Evolutionary conservation across 2,113 vertebrate genomes (phyloP).

Genomic region (Anarrhichthys ocellatus): DNA sequence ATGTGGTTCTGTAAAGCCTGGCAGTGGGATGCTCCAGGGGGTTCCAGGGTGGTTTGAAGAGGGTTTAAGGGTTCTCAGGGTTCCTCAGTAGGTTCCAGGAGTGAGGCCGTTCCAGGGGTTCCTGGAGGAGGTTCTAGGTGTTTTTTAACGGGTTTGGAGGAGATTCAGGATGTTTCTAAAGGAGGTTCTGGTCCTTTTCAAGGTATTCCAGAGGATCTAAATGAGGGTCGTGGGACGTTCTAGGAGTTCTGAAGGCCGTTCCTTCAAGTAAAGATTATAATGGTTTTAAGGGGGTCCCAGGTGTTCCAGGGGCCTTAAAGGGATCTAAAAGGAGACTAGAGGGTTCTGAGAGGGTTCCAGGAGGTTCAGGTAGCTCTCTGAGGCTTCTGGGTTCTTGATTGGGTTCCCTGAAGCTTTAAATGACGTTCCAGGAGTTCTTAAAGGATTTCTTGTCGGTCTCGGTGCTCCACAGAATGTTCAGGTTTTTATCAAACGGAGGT

Average conservation of each 20-base stretch:
- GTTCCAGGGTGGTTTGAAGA: not conserved
- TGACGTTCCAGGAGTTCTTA: not conserved
- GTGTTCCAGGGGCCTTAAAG: not conserved
- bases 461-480: not conserved
- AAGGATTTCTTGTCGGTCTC: not conserved
- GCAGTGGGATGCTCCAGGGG: not conserved
- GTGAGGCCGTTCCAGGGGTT: not conserved
- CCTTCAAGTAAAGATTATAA: not conserved
- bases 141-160: not conserved
- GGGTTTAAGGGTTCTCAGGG: no score
- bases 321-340: not conserved
- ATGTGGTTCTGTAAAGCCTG: not conserved
- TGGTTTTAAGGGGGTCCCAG: not conserved
- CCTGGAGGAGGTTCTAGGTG: not conserved
- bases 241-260: not conserved
- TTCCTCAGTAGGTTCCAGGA: not conserved
- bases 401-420: not conserved
- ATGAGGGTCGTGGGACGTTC: no score
- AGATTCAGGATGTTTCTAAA: not conserved
- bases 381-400: not conserved
- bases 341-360: not conserved
- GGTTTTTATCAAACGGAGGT: not conserved
- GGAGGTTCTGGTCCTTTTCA: not conserved
- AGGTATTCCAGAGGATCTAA: not conserved
- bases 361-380: not conserved